phyloP scores from a whole-genome alignment of 2,113 vertebrate species.

The Nymphicus hollandicus region DNA sequence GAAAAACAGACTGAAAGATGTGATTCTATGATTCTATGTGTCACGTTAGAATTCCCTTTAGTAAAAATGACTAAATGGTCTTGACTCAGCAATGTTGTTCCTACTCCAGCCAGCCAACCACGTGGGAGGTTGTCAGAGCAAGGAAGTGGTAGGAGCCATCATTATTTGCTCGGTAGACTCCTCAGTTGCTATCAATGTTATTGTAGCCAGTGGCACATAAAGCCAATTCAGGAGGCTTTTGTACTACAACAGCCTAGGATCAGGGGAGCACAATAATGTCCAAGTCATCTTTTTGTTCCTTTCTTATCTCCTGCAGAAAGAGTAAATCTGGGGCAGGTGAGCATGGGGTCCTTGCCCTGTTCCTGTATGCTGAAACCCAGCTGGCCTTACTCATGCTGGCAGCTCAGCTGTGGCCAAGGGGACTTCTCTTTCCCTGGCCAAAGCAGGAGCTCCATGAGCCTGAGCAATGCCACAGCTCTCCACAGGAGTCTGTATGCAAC shows the following conservation, averaged over 20 bases:
- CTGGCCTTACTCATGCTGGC: background rate
- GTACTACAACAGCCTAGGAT: background rate
- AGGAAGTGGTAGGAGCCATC: background rate
- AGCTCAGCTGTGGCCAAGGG: background rate
- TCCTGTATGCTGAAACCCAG: background rate
- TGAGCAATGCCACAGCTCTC: background rate
- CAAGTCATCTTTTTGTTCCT: background rate
- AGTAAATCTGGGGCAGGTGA: background rate
- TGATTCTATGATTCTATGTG: background rate
- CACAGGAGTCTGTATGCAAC: background rate
- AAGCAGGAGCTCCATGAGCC: accelerated
- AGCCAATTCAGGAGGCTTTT: background rate
- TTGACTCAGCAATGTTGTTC: background rate
- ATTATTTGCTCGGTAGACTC: background rate
- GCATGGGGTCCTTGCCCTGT: background rate
- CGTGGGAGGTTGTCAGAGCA: background rate
- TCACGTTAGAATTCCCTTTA: background rate
- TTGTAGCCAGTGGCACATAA: background rate
- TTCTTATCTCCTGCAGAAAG: background rate
- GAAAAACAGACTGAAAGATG: background rate
- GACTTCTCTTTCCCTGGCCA: background rate
- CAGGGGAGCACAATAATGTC: background rate
- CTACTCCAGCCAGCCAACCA: background rate
- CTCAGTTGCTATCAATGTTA: background rate
- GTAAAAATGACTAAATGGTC: background rate